Base-by-base conservation (phyloP, 2,888 invertebrate genomes). In the Tinea trinotella region DNA sequence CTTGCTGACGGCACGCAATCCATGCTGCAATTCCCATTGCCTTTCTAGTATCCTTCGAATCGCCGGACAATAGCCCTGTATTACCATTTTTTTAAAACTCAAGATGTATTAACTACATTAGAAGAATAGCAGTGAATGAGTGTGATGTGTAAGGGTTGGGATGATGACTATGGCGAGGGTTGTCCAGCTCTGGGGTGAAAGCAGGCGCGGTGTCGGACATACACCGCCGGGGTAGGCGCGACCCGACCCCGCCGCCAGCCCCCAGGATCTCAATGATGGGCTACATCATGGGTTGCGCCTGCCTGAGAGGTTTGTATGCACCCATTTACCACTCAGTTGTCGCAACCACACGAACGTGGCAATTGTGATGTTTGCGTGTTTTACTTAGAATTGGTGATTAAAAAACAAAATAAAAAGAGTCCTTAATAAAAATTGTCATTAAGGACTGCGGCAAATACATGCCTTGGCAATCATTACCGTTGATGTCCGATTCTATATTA, bases 271-370 rank as follows among this genome's bases (percentile, higher is more conserved):
- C 90, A 88, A 93, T 94, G 93, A 95, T 95, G 94, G 94, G 94
- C 87, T 94, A 93, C 90, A 94, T 94, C 89, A 94, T 94, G 95
- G 94, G 94, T 84, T 95, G 94, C 89, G 93, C 94, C 87, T 95
- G 94, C 89, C 90, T 95, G 86, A 93, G 93, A 93, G 94, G 94
- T 46, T 46, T 19, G 46, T 46, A 46, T 19, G 19, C 19, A 30
- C 30, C 30, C 30, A 30, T 30, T 30, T 30, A 30, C 30, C 30
- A 10, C 30, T 30, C 30, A 7, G 30, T 10, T 7, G 30, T 30
- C n/a, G 22, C 3, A 5, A 22, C 30, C 7, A 30, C 30, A 7
- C 30, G 7, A 30, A 30, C 7, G 7, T 7, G 30, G 30, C 2
- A 30, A 30, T 30, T 30, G 30, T 30, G 7, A 30, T 30, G n/a